Evolutionary conservation across 1,140 invertebrate genomes (phyloP).

Genomic region (Bradysia coprophila): DNA sequence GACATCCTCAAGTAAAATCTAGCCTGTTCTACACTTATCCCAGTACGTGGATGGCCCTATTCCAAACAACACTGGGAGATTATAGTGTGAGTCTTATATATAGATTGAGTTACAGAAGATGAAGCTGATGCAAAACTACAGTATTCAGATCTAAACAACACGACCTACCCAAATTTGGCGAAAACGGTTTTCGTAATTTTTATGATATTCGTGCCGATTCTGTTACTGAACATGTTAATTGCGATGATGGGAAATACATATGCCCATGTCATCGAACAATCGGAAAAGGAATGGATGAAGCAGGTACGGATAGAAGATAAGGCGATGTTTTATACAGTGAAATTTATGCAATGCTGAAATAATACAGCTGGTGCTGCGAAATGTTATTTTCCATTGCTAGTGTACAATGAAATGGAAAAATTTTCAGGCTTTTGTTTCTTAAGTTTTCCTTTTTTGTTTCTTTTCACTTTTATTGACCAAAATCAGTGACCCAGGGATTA

Average conservation of each 20-base stretch:
- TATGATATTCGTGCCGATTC: slow-evolving; percentile 93
- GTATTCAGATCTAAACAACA: slow-evolving; percentile 80
- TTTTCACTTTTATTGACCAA: too few species aligned
- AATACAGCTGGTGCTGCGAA: too few species aligned
- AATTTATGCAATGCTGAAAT: background rate
- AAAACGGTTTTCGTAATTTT: slow-evolving; percentile 93
- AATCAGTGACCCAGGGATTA: too few species aligned
- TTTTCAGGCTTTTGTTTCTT: too few species aligned
- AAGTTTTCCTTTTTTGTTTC: too few species aligned
- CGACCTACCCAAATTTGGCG: slow-evolving; percentile 75
- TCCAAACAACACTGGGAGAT: slow-evolving; percentile 94
- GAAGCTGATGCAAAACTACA: slow-evolving; percentile 26
- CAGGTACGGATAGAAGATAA: slow-evolving; percentile 61
- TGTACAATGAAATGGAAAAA: too few species aligned
- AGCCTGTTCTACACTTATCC: slow-evolving; percentile 69
- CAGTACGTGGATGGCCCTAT: slow-evolving; percentile 91
- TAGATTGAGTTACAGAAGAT: slow-evolving; percentile 1
- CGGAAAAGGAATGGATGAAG: slow-evolving; percentile 97
- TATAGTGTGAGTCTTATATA: slow-evolving; percentile 64
- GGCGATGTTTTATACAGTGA: slow-evolving; percentile 2
- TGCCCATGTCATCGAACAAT: slow-evolving; percentile 92
- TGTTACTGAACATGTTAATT: slow-evolving; percentile 94
- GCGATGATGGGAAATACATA: slow-evolving; percentile 99
- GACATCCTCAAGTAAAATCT: slow-evolving; percentile 59
- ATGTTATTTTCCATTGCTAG: too few species aligned